phyloP scores from a whole-genome alignment of 2,113 vertebrate species.

The Hippocampus comes region DNA sequence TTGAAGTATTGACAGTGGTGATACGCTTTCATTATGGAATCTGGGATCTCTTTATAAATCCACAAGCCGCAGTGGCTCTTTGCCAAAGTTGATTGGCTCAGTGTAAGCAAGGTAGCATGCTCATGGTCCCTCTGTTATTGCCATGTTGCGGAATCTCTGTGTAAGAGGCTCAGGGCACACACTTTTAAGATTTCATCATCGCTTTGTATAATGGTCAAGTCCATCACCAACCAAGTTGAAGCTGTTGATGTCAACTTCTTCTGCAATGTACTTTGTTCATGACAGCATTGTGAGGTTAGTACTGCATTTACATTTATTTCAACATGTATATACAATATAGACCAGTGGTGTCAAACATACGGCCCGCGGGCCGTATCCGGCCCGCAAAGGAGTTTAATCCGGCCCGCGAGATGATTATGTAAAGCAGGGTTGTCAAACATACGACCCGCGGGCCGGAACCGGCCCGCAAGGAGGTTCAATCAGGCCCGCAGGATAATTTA shows the following conservation, averaged over 20 bases:
- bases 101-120: neutral
- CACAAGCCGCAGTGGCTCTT: neutral
- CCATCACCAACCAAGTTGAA: neutral
- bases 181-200: neutral
- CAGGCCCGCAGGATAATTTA: no score
- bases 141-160: neutral
- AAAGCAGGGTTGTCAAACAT: no score
- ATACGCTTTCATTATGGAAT: neutral
- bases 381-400: no score
- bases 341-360: no score
- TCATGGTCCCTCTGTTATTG: neutral
- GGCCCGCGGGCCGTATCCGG: no score
- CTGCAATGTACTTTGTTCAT: neutral
- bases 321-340: neutral
- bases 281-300: neutral
- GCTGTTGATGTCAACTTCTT: slow-evolving; percentile 7
- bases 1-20: neutral
- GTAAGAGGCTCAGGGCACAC: neutral
- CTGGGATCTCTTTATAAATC: neutral
- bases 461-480: no score
- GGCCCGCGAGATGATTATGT: no score
- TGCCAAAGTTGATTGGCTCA: neutral
- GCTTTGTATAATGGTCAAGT: neutral
- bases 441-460: no score
- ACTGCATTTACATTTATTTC: neutral